These are phyloP conservation scores for Apistogramma diplotaenia DNA, from an alignment of 2,113 vertebrate genomes.

Conservation along the genomic window DNA sequence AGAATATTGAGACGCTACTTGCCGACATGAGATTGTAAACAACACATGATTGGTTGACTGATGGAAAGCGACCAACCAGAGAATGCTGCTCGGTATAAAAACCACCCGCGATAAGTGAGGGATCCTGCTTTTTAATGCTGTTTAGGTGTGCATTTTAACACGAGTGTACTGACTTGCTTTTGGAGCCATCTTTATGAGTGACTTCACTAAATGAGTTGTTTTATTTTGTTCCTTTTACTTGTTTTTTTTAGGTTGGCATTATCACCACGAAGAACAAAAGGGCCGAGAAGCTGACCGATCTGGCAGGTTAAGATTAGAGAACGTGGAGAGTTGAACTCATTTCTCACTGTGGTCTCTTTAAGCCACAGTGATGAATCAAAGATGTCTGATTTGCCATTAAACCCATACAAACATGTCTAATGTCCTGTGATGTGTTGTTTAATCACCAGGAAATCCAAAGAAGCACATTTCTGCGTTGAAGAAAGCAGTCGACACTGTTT, in stretches of 20 bases:
- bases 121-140: not conserved
- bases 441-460: slow-evolving; percentile 85
- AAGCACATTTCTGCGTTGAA: slow-evolving; percentile 87
- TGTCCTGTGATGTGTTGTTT: not conserved
- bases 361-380: not conserved
- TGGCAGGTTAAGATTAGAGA: slow-evolving; percentile 82
- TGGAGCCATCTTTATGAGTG: not conserved
- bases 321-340: too few species aligned
- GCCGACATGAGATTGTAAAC: too few species aligned
- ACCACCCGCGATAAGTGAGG: too few species aligned
- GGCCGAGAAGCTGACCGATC: slow-evolving; percentile 95
- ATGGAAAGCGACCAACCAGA: too few species aligned
- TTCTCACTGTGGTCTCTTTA: not conserved
- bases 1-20: too few species aligned
- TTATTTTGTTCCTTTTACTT: not conserved
- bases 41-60: too few species aligned
- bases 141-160: not conserved
- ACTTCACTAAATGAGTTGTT: not conserved
- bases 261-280: slow-evolving; percentile 95
- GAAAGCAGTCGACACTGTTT: slow-evolving; percentile 89
- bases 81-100: too few species aligned
- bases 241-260: slow-evolving; percentile 84
- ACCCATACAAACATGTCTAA: not conserved
- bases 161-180: not conserved
- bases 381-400: not conserved